Percentiles rank a stretch among this genome's conserved stretches.
Evolutionary conservation across 1,140 invertebrate species (phyloP).

Genomic region (Parasteatoda tepidariorum): DNA sequence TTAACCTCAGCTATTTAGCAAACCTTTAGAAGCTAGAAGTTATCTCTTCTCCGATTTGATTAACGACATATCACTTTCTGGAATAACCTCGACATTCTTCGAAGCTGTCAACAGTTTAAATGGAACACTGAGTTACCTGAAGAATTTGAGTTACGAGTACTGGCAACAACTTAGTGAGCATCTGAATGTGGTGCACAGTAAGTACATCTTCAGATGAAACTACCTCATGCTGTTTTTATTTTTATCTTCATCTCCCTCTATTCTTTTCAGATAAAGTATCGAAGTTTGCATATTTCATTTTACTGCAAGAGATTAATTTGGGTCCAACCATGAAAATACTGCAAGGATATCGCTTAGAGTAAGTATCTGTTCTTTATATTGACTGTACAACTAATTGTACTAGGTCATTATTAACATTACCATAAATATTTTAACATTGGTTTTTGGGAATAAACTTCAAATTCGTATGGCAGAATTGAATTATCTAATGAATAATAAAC

Average conservation of each 20-base stretch:
- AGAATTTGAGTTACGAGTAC: not conserved
- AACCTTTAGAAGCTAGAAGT: slow-evolving; percentile 5
- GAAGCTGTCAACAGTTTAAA: not conserved
- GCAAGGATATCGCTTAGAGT: not conserved
- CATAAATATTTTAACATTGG: too few species aligned
- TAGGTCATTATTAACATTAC: too few species aligned
- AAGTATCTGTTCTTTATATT: too few species aligned
- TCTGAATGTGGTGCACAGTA: not conserved
- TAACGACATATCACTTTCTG: slow-evolving; percentile 2
- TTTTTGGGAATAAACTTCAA: not conserved
- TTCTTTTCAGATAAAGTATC: slow-evolving; percentile 30
- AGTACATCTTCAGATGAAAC: not conserved
- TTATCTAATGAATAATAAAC: too few species aligned
- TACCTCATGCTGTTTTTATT: too few species aligned
- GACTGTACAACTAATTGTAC: too few species aligned
- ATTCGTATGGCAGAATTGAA: not conserved
- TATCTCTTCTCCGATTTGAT: not conserved
- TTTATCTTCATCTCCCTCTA: not conserved
- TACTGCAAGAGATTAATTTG: slow-evolving; percentile 28
- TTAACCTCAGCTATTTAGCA: slow-evolving; percentile 23
- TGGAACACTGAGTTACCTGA: not conserved
- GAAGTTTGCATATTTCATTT: slow-evolving; percentile 30
- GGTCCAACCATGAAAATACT: slow-evolving; percentile 25
- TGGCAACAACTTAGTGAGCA: not conserved
- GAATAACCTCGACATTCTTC: not conserved